Evolutionary conservation across 1,140 invertebrate genomes (phyloP).

Genomic region (Macrobrachium nipponense): DNA sequence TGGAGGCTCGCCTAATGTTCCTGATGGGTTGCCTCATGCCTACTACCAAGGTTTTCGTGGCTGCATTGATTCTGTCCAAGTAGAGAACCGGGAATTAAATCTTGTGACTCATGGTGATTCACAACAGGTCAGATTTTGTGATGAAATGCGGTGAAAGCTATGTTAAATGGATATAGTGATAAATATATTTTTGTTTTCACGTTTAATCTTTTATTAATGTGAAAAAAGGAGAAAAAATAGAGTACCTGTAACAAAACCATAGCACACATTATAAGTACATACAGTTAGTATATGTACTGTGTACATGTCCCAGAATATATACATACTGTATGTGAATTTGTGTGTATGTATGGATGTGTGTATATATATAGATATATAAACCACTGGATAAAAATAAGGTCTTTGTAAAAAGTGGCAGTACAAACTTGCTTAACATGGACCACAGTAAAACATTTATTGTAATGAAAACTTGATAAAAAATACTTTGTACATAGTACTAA

Average conservation of each 20-base stretch:
- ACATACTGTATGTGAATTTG: not conserved
- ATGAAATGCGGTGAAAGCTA: conserved; percentile 60
- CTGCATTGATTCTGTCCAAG: conserved; percentile 74
- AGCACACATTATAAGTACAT: not conserved
- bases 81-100: conserved; percentile 68
- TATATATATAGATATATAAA: conserved; percentile 25
- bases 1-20: conserved; percentile 74
- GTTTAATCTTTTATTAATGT: not conserved
- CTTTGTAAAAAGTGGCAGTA: not conserved
- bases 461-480: too few species aligned
- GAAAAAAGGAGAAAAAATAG: not conserved
- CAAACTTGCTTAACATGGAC: not conserved
- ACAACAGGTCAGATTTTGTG: conserved; percentile 64
- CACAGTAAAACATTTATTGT: not conserved
- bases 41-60: conserved; percentile 76
- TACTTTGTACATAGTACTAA: too few species aligned
- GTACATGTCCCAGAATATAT: not conserved
- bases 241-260: not conserved
- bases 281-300: not conserved
- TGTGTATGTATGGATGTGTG: conserved; percentile 5
- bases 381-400: conserved; percentile 4
- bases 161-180: not conserved
- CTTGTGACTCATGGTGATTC: conserved; percentile 65
- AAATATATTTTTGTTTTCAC: not conserved
- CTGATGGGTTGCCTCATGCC: conserved; percentile 72